A percentile compares a stretch with the other conserved stretches of the same genome.
phyloP scores from a whole-genome alignment of 2,113 vertebrate species.

The Vombatus ursinus region DNA sequence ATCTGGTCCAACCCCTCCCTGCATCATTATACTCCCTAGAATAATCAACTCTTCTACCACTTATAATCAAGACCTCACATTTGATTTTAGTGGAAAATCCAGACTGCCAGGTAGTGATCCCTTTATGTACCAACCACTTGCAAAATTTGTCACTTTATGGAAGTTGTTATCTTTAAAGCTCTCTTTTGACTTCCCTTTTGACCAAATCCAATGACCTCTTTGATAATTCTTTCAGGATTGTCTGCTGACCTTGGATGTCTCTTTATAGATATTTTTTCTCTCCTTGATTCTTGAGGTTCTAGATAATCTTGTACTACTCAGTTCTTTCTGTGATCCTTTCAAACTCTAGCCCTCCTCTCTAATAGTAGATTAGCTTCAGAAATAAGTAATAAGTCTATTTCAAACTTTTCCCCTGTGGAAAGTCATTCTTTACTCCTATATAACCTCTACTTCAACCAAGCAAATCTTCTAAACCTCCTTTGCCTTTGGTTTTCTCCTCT shows the following conservation, averaged over 20 bases:
- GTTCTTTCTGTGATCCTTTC: background rate
- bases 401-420: background rate
- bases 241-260: background rate
- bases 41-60: background rate
- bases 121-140: background rate
- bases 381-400: background rate
- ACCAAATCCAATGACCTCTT: background rate
- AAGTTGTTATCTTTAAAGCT: background rate
- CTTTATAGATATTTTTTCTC: background rate
- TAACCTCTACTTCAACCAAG: background rate
- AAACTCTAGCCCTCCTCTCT: too few relatives aligned
- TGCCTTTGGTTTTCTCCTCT: background rate
- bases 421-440: background rate
- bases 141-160: background rate
- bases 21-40: background rate
- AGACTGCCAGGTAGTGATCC: background rate
- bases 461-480: background rate
- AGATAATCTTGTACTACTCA: background rate
- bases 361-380: background rate
- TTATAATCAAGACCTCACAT: background rate
- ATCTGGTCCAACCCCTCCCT: background rate
- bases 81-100: background rate
- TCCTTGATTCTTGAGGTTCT: background rate
- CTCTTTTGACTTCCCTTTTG: background rate
- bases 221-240: constrained; percentile 17